A percentile compares a stretch with the other conserved stretches of the same genome.
phyloP scores from a whole-genome alignment of 2,888 invertebrate species.

The Amblyjoppa proteus region DNA sequence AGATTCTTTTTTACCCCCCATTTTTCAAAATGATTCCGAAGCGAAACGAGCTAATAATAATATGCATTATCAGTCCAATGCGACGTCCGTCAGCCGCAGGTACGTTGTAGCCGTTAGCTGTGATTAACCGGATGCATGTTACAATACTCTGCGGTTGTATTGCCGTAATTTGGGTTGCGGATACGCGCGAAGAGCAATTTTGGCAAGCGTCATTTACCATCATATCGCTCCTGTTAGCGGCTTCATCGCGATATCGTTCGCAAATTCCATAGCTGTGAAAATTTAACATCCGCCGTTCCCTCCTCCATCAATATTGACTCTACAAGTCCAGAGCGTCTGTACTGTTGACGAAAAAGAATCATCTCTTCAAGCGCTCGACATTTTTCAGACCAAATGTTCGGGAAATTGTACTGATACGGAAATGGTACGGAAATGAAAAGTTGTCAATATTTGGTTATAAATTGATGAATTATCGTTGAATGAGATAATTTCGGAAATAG shows the following conservation, averaged over 20 bases:
- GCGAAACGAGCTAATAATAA: slow-evolving; percentile 8
- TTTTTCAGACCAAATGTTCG: too few species aligned
- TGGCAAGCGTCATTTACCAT: background rate
- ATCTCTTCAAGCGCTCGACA: too few species aligned
- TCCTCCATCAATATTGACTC: background rate
- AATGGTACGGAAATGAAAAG: too few species aligned
- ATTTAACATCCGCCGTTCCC: background rate
- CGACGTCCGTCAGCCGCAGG: background rate
- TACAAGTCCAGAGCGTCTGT: background rate
- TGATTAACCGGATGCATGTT: background rate
- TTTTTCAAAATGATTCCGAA: background rate
- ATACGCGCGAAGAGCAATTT: background rate
- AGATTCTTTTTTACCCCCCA: slow-evolving; percentile 19
- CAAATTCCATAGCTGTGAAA: background rate
- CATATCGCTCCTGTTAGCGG: background rate
- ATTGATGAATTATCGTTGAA: background rate
- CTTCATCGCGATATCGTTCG: background rate
- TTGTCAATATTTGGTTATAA: background rate
- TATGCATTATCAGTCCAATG: background rate
- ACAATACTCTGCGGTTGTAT: background rate
- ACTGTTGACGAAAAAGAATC: too few species aligned
- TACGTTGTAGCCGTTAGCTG: background rate
- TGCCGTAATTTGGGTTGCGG: background rate
- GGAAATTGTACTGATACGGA: too few species aligned
- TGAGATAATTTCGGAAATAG: background rate